phyloP scores from a whole-genome alignment of 1,140 invertebrate species.

The Macrosteles quadrilineatus region DNA sequence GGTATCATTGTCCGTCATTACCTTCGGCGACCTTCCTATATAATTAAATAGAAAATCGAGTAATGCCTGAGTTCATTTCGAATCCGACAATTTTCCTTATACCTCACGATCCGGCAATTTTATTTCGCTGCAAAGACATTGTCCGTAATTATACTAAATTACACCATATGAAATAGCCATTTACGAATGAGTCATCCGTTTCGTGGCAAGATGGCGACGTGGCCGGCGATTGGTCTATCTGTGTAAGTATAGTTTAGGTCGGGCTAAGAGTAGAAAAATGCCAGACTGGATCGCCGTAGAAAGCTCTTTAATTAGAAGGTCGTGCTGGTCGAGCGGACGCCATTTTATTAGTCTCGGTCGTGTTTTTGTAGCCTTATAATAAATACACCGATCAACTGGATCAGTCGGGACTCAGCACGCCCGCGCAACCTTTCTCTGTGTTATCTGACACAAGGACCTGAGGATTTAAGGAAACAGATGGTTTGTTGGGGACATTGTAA shows the following conservation, averaged over 20 bases:
- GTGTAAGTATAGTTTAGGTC: constrained; percentile 24
- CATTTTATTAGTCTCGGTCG: constrained; percentile 7
- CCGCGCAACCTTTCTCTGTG: too few species aligned
- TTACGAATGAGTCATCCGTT: constrained; percentile 31
- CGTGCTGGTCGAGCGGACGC: background rate
- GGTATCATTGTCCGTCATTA: constrained; percentile 29
- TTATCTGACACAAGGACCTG: too few species aligned
- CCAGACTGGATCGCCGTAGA: background rate
- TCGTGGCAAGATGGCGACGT: constrained; percentile 25
- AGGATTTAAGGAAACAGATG: too few species aligned
- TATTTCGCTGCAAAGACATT: constrained; percentile 29
- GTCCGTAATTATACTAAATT: constrained; percentile 29
- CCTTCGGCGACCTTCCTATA: constrained; percentile 18
- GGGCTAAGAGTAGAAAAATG: constrained; percentile 29
- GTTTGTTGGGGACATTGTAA: too few species aligned
- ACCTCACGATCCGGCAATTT: constrained; percentile 30
- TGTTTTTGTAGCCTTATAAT: constrained; percentile 11
- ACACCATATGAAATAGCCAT: constrained; percentile 30
- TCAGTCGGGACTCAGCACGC: too few species aligned
- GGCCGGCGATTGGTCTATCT: background rate
- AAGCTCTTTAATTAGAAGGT: background rate
- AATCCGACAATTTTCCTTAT: constrained; percentile 31
- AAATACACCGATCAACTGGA: background rate
- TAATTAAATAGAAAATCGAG: constrained; percentile 32
- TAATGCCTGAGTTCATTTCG: constrained; percentile 29